These are phyloP conservation scores for Sinocyclocheilus anshuiensis DNA, from an alignment of 2,113 vertebrate species.

Conservation along the genomic window DNA sequence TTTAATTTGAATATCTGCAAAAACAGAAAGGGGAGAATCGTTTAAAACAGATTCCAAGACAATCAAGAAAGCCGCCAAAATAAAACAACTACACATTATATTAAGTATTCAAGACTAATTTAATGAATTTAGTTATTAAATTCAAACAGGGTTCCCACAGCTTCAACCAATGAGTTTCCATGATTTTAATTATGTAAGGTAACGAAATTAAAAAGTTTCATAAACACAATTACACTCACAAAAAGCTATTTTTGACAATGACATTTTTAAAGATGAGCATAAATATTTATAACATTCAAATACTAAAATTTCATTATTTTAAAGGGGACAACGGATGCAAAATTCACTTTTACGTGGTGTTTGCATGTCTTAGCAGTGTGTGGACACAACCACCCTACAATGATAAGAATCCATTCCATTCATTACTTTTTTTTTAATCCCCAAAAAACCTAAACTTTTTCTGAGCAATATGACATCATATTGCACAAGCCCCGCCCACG, in stretches of 20 bases:
- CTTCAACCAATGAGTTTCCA: neutral
- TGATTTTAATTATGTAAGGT: neutral
- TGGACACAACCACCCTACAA: no score
- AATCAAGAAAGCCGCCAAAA: neutral
- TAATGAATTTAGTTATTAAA: neutral
- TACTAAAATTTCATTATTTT: no score
- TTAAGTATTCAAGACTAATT: neutral
- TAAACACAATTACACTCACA: neutral
- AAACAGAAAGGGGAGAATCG: neutral
- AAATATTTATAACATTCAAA: no score
- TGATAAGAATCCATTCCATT: no score
- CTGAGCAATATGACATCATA: no score
- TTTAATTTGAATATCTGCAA: conserved; percentile 94
- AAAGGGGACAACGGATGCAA: no score
- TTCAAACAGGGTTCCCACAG: neutral
- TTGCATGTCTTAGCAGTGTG: no score
- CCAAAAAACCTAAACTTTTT: no score
- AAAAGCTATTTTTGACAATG: neutral
- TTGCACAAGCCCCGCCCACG: no score
- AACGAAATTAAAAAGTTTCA: neutral
- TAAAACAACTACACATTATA: neutral
- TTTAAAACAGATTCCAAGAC: neutral
- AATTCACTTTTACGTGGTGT: no score
- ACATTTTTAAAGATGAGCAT: neutral
- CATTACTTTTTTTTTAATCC: no score